Evolutionary conservation across 2,797 vertebrate species (phyloP).

Genomic region (Dallia pectoralis): DNA sequence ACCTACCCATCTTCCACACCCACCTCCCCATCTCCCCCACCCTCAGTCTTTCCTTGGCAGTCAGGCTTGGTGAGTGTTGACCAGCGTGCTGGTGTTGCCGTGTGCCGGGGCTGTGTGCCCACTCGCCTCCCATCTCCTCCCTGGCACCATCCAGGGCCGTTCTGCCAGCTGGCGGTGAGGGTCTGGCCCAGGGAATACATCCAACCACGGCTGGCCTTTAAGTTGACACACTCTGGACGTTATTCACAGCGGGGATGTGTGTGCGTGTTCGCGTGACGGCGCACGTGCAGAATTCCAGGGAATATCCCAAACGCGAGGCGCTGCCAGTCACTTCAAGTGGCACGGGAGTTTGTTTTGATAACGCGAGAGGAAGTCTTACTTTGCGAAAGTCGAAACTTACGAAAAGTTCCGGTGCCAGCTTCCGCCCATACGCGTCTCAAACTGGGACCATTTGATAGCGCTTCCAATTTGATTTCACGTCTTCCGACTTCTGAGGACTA

Average conservation of each 20-base stretch:
- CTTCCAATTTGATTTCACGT: background rate
- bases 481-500: background rate
- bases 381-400: background rate
- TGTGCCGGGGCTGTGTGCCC: background rate
- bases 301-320: background rate
- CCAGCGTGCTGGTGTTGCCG: background rate
- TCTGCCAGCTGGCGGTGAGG: background rate
- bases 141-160: background rate
- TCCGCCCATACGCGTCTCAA: background rate
- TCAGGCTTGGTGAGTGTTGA: background rate
- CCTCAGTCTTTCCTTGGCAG: background rate
- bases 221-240: background rate
- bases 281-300: background rate
- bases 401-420: background rate
- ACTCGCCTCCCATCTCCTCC: background rate
- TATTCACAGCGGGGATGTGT: background rate
- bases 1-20: background rate
- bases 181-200: background rate
- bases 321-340: background rate
- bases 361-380: background rate
- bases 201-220: background rate
- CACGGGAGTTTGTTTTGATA: background rate
- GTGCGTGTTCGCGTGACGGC: background rate
- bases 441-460: background rate
- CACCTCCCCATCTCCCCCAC: background rate